Evolutionary conservation across 2,888 invertebrate species (phyloP).

Genomic region (Timema cristinae): DNA sequence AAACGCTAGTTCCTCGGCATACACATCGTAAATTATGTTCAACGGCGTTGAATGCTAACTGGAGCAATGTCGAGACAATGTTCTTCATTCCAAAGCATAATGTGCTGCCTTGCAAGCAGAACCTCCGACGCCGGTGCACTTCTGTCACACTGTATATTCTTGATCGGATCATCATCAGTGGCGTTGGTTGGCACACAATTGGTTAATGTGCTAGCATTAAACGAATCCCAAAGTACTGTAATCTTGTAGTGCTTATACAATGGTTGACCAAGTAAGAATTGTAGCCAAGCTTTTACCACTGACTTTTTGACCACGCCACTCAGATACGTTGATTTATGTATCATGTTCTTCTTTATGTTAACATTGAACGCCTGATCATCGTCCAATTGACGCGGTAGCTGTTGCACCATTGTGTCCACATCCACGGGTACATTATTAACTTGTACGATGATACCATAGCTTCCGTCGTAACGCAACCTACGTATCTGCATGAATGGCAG

Average conservation of each 20-base stretch:
- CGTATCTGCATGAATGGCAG: slow-evolving; percentile 42
- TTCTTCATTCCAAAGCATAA: slow-evolving; percentile 34
- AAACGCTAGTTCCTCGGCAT: slow-evolving; percentile 45
- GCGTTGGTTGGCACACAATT: too few relatives aligned
- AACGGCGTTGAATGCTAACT: slow-evolving; percentile 36
- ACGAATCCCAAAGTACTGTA: slow-evolving; percentile 28
- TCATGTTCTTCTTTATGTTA: slow-evolving; percentile 38
- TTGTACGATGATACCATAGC: slow-evolving; percentile 42
- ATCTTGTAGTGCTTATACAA: slow-evolving; percentile 1
- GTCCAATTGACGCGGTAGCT: slow-evolving; percentile 39
- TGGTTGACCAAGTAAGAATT: too few relatives aligned
- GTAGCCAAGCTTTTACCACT: slow-evolving; percentile 19
- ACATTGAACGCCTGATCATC: slow-evolving; percentile 41
- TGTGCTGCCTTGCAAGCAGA: slow-evolving; percentile 37
- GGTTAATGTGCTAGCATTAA: too few relatives aligned
- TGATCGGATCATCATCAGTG: slow-evolving; percentile 26
- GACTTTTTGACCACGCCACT: slow-evolving; percentile 34
- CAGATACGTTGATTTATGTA: slow-evolving; percentile 39
- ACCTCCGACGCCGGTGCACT: slow-evolving; percentile 27
- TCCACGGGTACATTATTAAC: slow-evolving; percentile 43
- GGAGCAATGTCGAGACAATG: slow-evolving; percentile 30
- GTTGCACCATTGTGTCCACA: slow-evolving; percentile 40
- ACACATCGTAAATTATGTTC: slow-evolving; percentile 39
- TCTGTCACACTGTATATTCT: slow-evolving; percentile 21
- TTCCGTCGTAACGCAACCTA: slow-evolving; percentile 39